Percentiles rank a stretch among this genome's conserved stretches.
phyloP scores from a whole-genome alignment of 1,140 invertebrate species.

The Drosophila subpulchrella region DNA sequence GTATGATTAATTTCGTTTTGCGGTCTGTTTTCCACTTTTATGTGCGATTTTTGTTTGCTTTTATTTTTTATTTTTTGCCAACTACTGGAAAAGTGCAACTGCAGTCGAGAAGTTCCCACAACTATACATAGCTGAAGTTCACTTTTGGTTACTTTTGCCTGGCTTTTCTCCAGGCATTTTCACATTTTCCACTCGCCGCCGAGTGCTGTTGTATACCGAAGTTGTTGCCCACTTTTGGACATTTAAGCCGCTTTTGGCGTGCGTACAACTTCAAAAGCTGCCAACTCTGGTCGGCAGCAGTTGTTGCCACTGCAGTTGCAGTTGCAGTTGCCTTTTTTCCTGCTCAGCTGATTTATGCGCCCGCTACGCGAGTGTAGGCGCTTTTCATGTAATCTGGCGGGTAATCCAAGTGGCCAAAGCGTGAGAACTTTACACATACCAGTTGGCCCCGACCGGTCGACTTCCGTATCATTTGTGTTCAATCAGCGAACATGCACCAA shows the following conservation, averaged over 20 bases:
- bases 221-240: slow-evolving; percentile 79
- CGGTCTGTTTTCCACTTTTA: slow-evolving; percentile 25
- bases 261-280: slow-evolving; percentile 76
- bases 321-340: slow-evolving; percentile 26
- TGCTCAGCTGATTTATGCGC: slow-evolving; percentile 74
- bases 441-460: slow-evolving; percentile 46
- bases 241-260: slow-evolving; percentile 83
- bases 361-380: slow-evolving; percentile 67
- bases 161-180: slow-evolving; percentile 75
- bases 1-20: slow-evolving; percentile 75
- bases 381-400: slow-evolving; percentile 81
- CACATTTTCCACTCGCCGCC: slow-evolving; percentile 72
- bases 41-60: not conserved
- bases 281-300: slow-evolving; percentile 47
- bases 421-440: slow-evolving; percentile 77
- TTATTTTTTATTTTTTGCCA: slow-evolving; percentile 6
- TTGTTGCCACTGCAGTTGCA: slow-evolving; percentile 24
- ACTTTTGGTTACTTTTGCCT: slow-evolving; percentile 61
- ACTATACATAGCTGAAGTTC: slow-evolving; percentile 49
- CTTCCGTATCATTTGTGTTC: slow-evolving; percentile 82
- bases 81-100: slow-evolving; percentile 27
- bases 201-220: slow-evolving; percentile 38
- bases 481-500: slow-evolving; percentile 82
- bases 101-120: slow-evolving; percentile 64
- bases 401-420: slow-evolving; percentile 80